A percentile compares a stretch with the other conserved stretches of the same genome.
Evolutionary conservation across 2,888 invertebrate genomes (phyloP).

Genomic region (Orthosia gracilis): DNA sequence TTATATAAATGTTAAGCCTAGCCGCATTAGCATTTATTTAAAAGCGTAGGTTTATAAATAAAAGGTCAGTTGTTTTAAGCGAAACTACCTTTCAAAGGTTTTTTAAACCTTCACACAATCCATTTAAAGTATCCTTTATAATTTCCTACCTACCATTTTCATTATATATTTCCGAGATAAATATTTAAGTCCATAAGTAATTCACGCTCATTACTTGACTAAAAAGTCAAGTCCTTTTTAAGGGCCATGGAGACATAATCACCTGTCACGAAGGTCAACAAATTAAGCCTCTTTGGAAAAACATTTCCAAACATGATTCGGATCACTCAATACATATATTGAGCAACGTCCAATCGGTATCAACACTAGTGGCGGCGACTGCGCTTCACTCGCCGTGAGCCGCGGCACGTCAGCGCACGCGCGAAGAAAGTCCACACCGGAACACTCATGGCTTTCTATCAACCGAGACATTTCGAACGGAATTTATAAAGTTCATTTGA

Average conservation of each 20-base stretch:
- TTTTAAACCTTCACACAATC: neutral
- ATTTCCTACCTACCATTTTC: neutral
- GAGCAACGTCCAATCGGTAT: constrained; percentile 71
- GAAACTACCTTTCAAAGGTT: neutral
- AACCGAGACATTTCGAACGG: constrained; percentile 74
- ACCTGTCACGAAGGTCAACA: constrained; percentile 26
- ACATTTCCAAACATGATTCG: constrained; percentile 57
- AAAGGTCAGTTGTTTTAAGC: neutral
- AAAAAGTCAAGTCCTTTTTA: constrained; percentile 25
- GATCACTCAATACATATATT: constrained; percentile 64
- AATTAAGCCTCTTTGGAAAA: constrained; percentile 37
- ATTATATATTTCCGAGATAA: neutral
- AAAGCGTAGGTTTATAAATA: neutral
- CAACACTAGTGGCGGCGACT: constrained; percentile 72
- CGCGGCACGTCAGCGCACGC: constrained; percentile 84
- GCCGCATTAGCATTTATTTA: neutral
- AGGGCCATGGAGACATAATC: constrained; percentile 6
- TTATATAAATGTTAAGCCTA: neutral
- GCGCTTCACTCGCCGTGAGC: constrained; percentile 81
- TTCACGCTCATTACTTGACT: neutral
- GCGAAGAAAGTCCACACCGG: constrained; percentile 82
- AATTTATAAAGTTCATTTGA: constrained; percentile 67
- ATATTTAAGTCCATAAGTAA: neutral
- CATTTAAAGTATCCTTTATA: neutral
- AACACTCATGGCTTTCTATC: constrained; percentile 85